Conservation (phyloP, 1,140 invertebrate species). For the Leptoteleia sp. region DNA sequence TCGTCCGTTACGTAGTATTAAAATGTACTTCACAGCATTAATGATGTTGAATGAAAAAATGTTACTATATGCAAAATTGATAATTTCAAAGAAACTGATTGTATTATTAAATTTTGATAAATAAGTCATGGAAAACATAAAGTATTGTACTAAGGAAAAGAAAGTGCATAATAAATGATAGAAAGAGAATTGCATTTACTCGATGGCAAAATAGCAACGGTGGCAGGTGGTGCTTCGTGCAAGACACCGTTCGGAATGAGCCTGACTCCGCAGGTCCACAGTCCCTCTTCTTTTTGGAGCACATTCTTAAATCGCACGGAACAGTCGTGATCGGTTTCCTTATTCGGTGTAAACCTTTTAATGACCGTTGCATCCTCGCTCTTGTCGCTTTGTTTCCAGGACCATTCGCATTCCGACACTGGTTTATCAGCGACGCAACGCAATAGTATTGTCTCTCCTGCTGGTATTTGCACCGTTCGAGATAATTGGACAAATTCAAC, state of each 20-base stretch:
- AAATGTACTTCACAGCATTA: too few species aligned
- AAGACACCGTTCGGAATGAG: slow-evolving; percentile 72
- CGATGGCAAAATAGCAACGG: slow-evolving; percentile 74
- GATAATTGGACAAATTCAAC: slow-evolving; percentile 79
- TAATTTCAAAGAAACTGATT: too few species aligned
- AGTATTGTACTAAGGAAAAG: too few species aligned
- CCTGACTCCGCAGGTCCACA: slow-evolving; percentile 79
- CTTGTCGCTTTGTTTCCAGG: slow-evolving; percentile 75
- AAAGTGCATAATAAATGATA: too few species aligned
- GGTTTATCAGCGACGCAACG: slow-evolving; percentile 78
- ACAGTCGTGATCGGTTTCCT: slow-evolving; percentile 78
- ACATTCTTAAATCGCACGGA: slow-evolving; percentile 79
- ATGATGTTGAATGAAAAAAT: too few species aligned
- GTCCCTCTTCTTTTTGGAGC: slow-evolving; percentile 77
- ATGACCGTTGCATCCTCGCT: slow-evolving; percentile 73
- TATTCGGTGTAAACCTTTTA: slow-evolving; percentile 76
- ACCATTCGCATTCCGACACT: slow-evolving; percentile 79
- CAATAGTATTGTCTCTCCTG: slow-evolving; percentile 77
- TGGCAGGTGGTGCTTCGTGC: slow-evolving; percentile 77
- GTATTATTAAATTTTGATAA: too few species aligned
- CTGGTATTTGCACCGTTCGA: slow-evolving; percentile 76
- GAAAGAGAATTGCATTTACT: slow-evolving; percentile 34
- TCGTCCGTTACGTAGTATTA: too few species aligned
- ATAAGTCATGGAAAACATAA: too few species aligned
- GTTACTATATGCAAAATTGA: too few species aligned